These are phyloP conservation scores for Brenthis hecate DNA, from an alignment of 2,888 invertebrate species.

Conservation along the genomic window DNA sequence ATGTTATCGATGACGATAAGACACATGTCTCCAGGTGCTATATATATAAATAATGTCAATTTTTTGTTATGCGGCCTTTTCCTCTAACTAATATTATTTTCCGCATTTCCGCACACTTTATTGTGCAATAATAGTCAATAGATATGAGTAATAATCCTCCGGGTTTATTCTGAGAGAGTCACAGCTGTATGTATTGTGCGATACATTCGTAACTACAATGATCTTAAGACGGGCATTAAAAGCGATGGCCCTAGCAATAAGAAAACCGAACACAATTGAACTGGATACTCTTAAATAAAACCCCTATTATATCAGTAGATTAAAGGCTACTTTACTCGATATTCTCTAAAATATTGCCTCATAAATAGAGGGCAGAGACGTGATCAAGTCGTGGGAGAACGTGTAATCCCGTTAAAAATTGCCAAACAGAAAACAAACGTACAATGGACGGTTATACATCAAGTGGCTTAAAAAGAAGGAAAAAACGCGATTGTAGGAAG, in stretches of 20 bases:
- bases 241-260: slow-evolving; percentile 60
- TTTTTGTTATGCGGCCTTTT: background rate
- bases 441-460: slow-evolving; percentile 72
- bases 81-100: background rate
- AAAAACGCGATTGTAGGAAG: slow-evolving; percentile 56
- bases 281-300: slow-evolving; percentile 60
- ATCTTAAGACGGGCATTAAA: slow-evolving; percentile 54
- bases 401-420: slow-evolving; percentile 80
- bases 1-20: too few species aligned
- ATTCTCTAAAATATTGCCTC: slow-evolving; percentile 80
- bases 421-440: slow-evolving; percentile 79
- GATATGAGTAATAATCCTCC: slow-evolving; percentile 12
- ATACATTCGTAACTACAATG: slow-evolving; percentile 49
- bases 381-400: slow-evolving; percentile 66
- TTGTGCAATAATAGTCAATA: slow-evolving; percentile 7
- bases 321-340: slow-evolving; percentile 81
- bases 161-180: slow-evolving; percentile 12
- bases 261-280: slow-evolving; percentile 69
- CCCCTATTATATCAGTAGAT: slow-evolving; percentile 79
- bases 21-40: too few species aligned
- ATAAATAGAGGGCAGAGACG: slow-evolving; percentile 78
- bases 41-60: background rate
- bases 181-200: slow-evolving; percentile 24
- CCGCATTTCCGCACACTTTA: background rate
- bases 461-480: slow-evolving; percentile 68